Evolutionary conservation across 2,113 vertebrate genomes (phyloP).

Genomic region (Cardinalis cardinalis): DNA sequence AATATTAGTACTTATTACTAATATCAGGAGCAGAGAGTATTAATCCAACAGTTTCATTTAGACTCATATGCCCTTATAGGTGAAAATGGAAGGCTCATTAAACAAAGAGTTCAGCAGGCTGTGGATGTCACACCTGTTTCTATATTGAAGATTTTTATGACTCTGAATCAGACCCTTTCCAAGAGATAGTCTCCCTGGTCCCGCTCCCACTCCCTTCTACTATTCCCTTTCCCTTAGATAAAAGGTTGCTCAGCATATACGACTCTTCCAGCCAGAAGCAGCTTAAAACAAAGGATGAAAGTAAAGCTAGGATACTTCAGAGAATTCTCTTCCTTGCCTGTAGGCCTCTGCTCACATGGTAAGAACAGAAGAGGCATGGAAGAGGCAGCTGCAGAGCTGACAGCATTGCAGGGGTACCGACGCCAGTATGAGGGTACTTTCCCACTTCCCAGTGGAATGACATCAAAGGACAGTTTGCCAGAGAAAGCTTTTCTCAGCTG

Average conservation of each 20-base stretch:
- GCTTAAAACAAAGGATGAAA: not conserved
- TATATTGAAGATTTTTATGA: not conserved
- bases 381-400: not conserved
- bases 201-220: not conserved
- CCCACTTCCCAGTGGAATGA: not conserved
- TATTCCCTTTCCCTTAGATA: not conserved
- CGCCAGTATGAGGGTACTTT: not conserved
- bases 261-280: not conserved
- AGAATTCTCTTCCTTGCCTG: not conserved
- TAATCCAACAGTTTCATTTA: not conserved
- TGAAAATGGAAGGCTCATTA: not conserved
- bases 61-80: rapidly evolving
- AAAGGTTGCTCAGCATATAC: not conserved
- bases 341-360: not conserved
- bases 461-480: not conserved
- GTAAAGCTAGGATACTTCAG: not conserved
- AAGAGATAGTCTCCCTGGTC: not conserved
- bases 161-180: not conserved
- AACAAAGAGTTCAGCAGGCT: not conserved
- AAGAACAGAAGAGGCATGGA: not conserved
- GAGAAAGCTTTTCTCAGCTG: not conserved
- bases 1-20: not conserved
- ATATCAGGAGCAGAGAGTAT: not conserved
- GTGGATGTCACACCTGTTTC: not conserved
- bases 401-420: rapidly evolving